Evolutionary conservation across 2,888 invertebrate species (phyloP).

Genomic region (Caenorhabditis afra): DNA sequence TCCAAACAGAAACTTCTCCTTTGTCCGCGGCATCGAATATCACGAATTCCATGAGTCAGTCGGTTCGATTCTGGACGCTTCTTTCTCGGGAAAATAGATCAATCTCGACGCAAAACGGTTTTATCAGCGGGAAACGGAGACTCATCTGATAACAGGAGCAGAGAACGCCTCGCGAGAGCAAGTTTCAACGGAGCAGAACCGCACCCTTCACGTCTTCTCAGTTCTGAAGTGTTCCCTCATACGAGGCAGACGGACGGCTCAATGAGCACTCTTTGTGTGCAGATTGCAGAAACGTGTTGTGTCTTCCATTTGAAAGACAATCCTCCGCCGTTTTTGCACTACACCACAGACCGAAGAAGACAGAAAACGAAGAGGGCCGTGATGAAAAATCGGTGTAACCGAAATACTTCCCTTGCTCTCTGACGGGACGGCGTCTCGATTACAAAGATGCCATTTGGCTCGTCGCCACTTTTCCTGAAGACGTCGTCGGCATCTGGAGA

Average conservation of each 20-base stretch:
- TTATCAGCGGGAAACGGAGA: too few relatives aligned
- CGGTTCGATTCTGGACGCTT: too few relatives aligned
- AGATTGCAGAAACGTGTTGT: constrained; percentile 32
- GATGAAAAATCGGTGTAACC: constrained; percentile 59
- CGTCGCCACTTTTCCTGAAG: not conserved
- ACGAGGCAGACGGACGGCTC: not conserved
- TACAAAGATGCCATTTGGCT: constrained; percentile 56
- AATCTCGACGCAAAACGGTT: too few relatives aligned
- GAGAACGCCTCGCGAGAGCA: not conserved
- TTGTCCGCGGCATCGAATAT: too few relatives aligned
- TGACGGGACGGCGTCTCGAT: constrained; percentile 38
- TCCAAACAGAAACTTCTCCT: constrained; percentile 5
- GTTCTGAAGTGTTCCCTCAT: constrained; percentile 14
- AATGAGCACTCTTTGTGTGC: constrained; percentile 15
- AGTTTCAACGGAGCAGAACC: too few relatives aligned
- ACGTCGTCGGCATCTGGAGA: constrained; percentile 10
- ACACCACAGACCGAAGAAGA: constrained; percentile 41
- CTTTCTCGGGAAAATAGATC: too few relatives aligned
- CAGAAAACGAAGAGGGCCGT: constrained; percentile 34
- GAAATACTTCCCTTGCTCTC: constrained; percentile 49
- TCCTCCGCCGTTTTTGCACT: constrained; percentile 28
- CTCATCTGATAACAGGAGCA: too few relatives aligned
- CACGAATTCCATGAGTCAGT: too few relatives aligned
- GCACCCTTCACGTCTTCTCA: too few relatives aligned
- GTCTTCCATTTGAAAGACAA: constrained; percentile 39